A percentile compares a stretch with the other conserved stretches of the same genome.
These are phyloP conservation scores for Copsychus sechellarum DNA, from an alignment of 2,113 vertebrate genomes.

Conservation along the genomic window DNA sequence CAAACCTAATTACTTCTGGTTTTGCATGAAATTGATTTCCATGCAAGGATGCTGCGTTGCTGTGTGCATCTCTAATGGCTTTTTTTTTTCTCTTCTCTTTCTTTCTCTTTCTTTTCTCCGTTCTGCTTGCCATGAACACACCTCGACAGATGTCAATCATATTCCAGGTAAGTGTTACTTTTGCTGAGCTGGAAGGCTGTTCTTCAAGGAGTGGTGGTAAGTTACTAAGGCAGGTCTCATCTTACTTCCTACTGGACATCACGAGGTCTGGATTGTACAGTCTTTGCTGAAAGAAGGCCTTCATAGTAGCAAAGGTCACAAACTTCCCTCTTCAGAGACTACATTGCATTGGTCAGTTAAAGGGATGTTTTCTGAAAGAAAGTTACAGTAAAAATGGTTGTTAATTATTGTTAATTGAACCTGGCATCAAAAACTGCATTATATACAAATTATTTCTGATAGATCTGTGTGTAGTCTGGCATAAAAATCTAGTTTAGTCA, in stretches of 20 bases:
- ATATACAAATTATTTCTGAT: background rate
- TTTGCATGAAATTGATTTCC: conserved; percentile 84
- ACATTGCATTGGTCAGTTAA: conserved; percentile 28
- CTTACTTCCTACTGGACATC: background rate
- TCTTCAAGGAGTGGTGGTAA: background rate
- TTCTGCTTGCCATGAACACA: conserved; percentile 75
- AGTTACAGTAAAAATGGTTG: background rate
- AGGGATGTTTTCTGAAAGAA: background rate
- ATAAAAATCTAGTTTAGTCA: background rate
- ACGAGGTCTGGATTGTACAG: background rate
- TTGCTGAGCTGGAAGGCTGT: conserved; percentile 29
- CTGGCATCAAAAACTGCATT: background rate
- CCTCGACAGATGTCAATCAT: conserved; percentile 87
- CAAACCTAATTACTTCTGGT: conserved; percentile 58
- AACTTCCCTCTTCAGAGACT: background rate
- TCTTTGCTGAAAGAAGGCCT: background rate
- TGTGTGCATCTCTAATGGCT: conserved; percentile 73
- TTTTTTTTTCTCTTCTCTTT: conserved; percentile 71
- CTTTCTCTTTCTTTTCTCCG: conserved; percentile 58
- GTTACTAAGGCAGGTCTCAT: background rate
- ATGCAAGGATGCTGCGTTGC: conserved; percentile 75
- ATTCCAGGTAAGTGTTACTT: conserved; percentile 90
- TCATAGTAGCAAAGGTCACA: background rate
- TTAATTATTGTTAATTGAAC: background rate
- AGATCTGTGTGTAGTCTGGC: background rate